These are phyloP conservation scores for Presbytis comata DNA, from an alignment of 2,797 vertebrate species.

Conservation along the genomic window DNA sequence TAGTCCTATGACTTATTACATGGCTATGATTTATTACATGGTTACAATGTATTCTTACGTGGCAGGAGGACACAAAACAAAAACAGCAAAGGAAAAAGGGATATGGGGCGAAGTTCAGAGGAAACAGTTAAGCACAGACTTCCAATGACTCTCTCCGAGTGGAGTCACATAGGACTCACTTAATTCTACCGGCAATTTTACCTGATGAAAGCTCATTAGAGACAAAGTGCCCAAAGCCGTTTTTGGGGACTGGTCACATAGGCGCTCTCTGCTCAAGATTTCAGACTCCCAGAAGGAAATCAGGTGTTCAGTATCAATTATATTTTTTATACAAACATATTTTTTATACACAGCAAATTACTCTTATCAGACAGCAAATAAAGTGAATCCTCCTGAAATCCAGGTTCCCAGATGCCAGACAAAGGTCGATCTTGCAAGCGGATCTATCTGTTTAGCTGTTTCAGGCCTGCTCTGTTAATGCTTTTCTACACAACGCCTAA, in stretches of 20 bases:
- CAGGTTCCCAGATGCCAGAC: background rate
- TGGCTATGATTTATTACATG: background rate
- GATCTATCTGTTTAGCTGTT: background rate
- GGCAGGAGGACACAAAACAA: background rate
- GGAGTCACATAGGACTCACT: background rate
- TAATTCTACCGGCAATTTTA: background rate
- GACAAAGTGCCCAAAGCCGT: background rate
- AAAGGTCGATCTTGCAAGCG: background rate
- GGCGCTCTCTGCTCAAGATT: background rate
- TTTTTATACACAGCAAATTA: background rate
- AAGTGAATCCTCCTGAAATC: background rate
- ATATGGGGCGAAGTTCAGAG: background rate
- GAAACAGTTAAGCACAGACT: background rate
- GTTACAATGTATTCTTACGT: background rate
- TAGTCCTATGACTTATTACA: background rate
- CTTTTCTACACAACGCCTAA: background rate
- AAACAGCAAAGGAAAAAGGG: background rate
- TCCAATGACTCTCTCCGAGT: background rate
- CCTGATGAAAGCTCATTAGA: background rate
- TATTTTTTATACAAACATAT: background rate
- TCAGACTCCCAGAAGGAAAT: background rate
- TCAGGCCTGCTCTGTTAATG: background rate
- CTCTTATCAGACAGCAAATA: background rate
- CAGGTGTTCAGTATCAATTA: background rate
- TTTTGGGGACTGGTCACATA: background rate